phyloP scores from a whole-genome alignment of 2,888 invertebrate genomes.

The Mimumesa dahlbomi region DNA sequence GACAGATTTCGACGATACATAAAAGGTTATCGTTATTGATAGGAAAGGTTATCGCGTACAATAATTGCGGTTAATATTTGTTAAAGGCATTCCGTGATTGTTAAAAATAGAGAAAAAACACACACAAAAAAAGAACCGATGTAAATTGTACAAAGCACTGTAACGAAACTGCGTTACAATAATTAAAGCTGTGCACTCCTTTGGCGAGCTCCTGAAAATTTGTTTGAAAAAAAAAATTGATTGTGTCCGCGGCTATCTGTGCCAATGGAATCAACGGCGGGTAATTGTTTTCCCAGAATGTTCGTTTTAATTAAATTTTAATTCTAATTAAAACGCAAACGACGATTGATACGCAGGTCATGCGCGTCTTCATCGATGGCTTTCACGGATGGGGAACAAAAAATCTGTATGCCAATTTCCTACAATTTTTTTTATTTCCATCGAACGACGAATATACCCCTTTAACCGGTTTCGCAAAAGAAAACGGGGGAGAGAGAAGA shows the following conservation, averaged over 20 bases:
- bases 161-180: background rate
- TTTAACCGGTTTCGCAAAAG: too few species aligned
- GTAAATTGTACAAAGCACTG: background rate
- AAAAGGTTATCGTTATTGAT: too few species aligned
- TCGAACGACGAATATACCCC: background rate
- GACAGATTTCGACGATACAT: too few species aligned
- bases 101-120: background rate
- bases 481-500: too few species aligned
- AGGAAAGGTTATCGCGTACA: too few species aligned
- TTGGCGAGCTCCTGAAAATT: background rate
- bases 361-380: background rate
- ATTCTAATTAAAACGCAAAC: conserved; percentile 29
- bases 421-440: background rate
- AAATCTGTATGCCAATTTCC: background rate
- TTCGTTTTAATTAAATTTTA: conserved; percentile 30
- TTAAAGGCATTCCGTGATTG: too few species aligned
- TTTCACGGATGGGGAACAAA: background rate
- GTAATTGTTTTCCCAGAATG: conserved; percentile 15
- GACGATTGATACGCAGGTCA: background rate
- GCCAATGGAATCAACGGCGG: conserved; percentile 15
- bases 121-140: too few species aligned
- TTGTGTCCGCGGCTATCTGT: background rate
- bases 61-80: too few species aligned
- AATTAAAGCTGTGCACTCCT: background rate
- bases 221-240: conserved; percentile 36